Conservation (phyloP, 2,797 vertebrate genomes). For the Bovichtus variegatus region DNA sequence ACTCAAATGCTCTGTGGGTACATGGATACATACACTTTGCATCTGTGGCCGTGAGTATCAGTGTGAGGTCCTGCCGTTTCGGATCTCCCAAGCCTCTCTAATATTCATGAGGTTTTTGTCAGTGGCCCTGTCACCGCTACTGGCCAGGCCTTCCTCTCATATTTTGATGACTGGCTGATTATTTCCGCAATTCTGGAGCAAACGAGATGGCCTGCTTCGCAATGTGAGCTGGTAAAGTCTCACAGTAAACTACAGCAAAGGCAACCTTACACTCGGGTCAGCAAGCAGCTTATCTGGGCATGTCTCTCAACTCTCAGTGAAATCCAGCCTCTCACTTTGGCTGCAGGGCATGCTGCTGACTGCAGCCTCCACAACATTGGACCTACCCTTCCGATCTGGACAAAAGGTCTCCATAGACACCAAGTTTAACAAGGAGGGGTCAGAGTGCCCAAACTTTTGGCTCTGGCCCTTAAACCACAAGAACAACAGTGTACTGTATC, state of each 20-base stretch:
- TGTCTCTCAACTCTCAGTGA: constrained; percentile 1
- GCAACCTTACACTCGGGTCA: constrained; percentile 4
- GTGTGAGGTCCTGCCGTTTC: not conserved
- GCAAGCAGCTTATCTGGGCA: not conserved
- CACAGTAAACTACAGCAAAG: constrained; percentile 10
- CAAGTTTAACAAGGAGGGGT: not conserved
- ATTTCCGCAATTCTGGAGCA: not conserved
- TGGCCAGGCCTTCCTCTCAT: not conserved
- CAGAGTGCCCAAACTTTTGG: constrained; percentile 3
- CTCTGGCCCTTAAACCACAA: not conserved
- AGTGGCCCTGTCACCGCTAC: not conserved
- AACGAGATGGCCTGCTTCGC: not conserved
- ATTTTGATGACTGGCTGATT: constrained; percentile 12
- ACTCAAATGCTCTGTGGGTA: not conserved
- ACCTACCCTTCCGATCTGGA: constrained; percentile 18
- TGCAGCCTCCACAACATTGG: constrained; percentile 12
- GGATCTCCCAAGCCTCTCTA: not conserved
- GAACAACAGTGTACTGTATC: not conserved
- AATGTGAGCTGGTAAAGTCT: not conserved
- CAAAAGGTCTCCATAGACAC: constrained; percentile 20
- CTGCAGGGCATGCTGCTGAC: constrained; percentile 25
- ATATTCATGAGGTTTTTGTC: constrained; percentile 15
- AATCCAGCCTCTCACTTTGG: constrained; percentile 16
- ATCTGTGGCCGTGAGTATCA: not conserved
- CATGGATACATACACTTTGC: not conserved